Conservation (phyloP, 1,140 invertebrate genomes). For the Rhyzopertha dominica region DNA sequence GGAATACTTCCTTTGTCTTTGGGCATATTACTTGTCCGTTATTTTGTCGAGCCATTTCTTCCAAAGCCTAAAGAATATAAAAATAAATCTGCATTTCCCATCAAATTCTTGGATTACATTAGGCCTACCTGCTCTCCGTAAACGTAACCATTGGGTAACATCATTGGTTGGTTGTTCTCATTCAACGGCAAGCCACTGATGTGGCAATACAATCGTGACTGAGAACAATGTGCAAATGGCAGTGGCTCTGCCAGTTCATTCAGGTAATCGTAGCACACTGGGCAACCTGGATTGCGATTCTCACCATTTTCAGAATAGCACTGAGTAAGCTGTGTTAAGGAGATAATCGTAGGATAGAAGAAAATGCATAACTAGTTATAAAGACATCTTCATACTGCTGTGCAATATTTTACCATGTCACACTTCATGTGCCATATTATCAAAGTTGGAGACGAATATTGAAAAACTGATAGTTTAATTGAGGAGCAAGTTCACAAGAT, state of each 20-base stretch:
- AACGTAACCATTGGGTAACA: slow-evolving; percentile 96
- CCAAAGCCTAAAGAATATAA: slow-evolving; percentile 62
- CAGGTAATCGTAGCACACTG: slow-evolving; percentile 85
- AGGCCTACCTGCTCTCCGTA: slow-evolving; percentile 86
- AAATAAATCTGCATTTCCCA: not conserved
- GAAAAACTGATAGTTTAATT: no score
- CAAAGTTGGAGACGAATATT: no score
- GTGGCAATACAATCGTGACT: slow-evolving; percentile 87
- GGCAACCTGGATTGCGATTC: slow-evolving; percentile 79
- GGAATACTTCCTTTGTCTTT: slow-evolving; percentile 84
- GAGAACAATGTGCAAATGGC: slow-evolving; percentile 94
- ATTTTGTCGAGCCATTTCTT: slow-evolving; percentile 84
- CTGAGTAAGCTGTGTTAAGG: slow-evolving; percentile 49
- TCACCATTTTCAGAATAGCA: slow-evolving; percentile 60
- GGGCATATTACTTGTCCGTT: slow-evolving; percentile 86
- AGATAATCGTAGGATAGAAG: slow-evolving; percentile 18
- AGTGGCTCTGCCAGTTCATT: slow-evolving; percentile 80
- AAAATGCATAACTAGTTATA: no score
- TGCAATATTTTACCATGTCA: no score
- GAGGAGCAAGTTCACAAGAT: no score
- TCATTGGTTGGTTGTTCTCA: slow-evolving; percentile 97
- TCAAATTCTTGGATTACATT: not conserved
- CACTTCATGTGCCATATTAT: no score
- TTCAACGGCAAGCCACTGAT: slow-evolving; percentile 91
- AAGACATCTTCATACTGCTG: no score